These are phyloP conservation scores for Ictidomys tridecemlineatus DNA, from an alignment of 2,113 vertebrate species.

Conservation along the genomic window DNA sequence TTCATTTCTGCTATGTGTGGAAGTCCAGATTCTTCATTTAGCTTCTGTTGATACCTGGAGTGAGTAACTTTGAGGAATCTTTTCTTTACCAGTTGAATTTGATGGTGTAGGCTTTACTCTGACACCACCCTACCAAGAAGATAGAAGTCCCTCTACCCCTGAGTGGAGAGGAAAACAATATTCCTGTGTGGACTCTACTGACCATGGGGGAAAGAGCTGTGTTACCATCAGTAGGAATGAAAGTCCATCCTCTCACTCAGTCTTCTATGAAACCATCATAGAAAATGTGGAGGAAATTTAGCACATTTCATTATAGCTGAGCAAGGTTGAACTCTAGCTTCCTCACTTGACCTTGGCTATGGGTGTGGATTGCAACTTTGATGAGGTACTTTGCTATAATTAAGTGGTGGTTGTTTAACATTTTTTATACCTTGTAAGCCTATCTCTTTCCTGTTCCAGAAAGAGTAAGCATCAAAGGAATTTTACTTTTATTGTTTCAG, in stretches of 20 bases:
- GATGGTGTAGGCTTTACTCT: background rate
- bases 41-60: background rate
- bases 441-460: background rate
- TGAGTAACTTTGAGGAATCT: background rate
- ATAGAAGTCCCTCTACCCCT: too few species aligned
- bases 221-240: background rate
- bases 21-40: background rate
- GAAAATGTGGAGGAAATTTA: too few species aligned
- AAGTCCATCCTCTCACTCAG: background rate
- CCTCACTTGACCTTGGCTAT: background rate
- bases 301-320: background rate
- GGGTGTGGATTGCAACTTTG: background rate
- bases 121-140: accelerated
- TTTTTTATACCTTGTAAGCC: background rate
- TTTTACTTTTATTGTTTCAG: background rate
- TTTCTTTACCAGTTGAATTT: background rate
- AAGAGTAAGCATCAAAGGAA: background rate
- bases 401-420: background rate
- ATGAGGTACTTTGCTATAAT: background rate
- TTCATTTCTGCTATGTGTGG: background rate
- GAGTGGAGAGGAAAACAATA: too few species aligned
- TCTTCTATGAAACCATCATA: background rate
- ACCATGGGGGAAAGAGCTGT: accelerated
- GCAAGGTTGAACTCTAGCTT: too few species aligned
- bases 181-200: background rate